Evolutionary conservation across 2,888 invertebrate species (phyloP).

Genomic region (Trissolcus japonicus): DNA sequence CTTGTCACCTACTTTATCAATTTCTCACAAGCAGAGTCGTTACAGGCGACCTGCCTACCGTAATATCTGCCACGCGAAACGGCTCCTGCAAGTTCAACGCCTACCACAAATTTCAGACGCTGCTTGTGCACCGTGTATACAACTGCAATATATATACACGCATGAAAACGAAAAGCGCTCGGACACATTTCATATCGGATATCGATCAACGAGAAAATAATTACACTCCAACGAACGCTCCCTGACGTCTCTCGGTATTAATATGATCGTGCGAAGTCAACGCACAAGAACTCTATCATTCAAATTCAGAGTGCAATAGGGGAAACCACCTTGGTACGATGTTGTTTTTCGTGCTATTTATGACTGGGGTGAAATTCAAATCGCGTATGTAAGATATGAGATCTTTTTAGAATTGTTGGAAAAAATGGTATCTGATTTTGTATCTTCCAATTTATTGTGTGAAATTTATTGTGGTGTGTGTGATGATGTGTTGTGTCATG

Average conservation of each 20-base stretch:
- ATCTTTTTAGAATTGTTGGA: too few species aligned
- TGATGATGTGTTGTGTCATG: too few species aligned
- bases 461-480: too few species aligned
- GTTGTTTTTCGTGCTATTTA: too few species aligned
- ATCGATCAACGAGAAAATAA: slow-evolving; percentile 50
- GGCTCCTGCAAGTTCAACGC: slow-evolving; percentile 53
- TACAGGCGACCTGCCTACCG: slow-evolving; percentile 51
- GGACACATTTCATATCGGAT: slow-evolving; percentile 49
- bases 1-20: slow-evolving; percentile 73
- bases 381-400: too few species aligned
- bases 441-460: too few species aligned
- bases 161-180: slow-evolving; percentile 30
- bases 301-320: not conserved
- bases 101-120: slow-evolving; percentile 45
- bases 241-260: slow-evolving; percentile 34
- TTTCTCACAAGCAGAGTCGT: slow-evolving; percentile 61
- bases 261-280: slow-evolving; percentile 16
- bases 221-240: slow-evolving; percentile 16
- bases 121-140: slow-evolving; percentile 2
- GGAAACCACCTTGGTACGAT: too few species aligned
- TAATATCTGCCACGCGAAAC: slow-evolving; percentile 50
- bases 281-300: slow-evolving; percentile 1
- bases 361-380: too few species aligned
- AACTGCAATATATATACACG: slow-evolving; percentile 26
- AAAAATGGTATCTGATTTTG: too few species aligned